Evolutionary conservation across 2,888 invertebrate species (phyloP).

Genomic region (Ommatoiulus sabulosus): DNA sequence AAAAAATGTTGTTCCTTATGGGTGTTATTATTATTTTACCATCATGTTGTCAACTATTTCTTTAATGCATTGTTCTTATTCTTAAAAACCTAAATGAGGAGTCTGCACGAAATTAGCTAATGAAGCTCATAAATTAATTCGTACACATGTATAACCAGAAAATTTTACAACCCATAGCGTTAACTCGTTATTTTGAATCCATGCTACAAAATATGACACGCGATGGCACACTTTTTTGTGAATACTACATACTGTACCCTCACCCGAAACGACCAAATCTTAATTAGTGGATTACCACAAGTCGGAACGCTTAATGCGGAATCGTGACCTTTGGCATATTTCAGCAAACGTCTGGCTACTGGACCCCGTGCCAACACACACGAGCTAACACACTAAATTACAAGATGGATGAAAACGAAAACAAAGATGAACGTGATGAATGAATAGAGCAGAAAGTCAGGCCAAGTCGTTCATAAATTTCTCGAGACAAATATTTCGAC

Average conservation of each 20-base stretch:
- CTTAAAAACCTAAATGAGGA: too few relatives aligned
- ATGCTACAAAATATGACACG: too few relatives aligned
- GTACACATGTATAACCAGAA: too few relatives aligned
- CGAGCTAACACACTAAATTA: not conserved
- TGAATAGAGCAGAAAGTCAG: not conserved
- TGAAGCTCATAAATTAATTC: too few relatives aligned
- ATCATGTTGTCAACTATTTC: too few relatives aligned
- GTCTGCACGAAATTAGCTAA: too few relatives aligned
- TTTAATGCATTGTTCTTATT: too few relatives aligned
- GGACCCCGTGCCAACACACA: not conserved
- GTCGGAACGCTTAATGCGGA: not conserved
- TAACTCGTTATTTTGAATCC: too few relatives aligned
- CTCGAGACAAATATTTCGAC: not conserved
- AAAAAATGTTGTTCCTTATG: too few relatives aligned
- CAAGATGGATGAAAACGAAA: not conserved
- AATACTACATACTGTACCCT: not conserved
- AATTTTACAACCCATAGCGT: too few relatives aligned
- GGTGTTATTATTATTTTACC: too few relatives aligned
- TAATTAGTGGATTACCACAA: not conserved
- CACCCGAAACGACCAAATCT: not conserved
- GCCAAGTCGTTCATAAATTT: not conserved
- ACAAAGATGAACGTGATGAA: not conserved
- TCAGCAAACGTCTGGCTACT: not conserved
- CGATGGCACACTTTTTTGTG: too few relatives aligned
- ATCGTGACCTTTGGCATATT: slow-evolving; percentile 38